Conservation (phyloP, 2,888 invertebrate genomes). For the Lepidochrysops patricia region DNA sequence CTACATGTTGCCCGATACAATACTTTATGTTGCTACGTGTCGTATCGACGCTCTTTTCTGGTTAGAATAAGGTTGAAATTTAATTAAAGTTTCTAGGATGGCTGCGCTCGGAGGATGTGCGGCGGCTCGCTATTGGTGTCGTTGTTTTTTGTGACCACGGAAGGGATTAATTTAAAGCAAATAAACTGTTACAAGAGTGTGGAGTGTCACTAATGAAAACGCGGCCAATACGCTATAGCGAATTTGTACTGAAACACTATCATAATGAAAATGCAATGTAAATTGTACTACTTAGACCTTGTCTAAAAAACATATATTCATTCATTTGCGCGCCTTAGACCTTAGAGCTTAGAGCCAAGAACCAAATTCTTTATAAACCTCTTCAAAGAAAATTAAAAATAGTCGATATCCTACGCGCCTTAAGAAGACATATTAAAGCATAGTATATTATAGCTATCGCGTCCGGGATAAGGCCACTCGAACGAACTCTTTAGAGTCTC, state of each 20-base stretch:
- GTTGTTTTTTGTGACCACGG: constrained; percentile 58
- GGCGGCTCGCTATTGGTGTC: constrained; percentile 41
- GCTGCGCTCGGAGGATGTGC: not conserved
- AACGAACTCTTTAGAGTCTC: too few relatives aligned
- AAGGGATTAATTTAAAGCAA: constrained; percentile 68
- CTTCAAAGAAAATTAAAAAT: too few relatives aligned
- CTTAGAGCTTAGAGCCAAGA: too few relatives aligned
- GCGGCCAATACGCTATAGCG: not conserved
- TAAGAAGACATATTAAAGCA: too few relatives aligned
- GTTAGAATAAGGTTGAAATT: constrained; percentile 15
- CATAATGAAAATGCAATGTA: not conserved
- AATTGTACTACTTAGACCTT: too few relatives aligned
- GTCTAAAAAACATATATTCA: too few relatives aligned
- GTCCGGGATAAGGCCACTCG: too few relatives aligned
- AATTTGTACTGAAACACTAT: not conserved
- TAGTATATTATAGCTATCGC: too few relatives aligned
- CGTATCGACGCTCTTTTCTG: constrained; percentile 13
- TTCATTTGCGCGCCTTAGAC: too few relatives aligned
- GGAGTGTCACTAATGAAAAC: constrained; percentile 17
- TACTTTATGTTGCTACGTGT: constrained; percentile 7
- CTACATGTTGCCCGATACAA: constrained; percentile 20
- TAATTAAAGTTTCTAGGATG: not conserved
- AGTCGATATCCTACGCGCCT: too few relatives aligned
- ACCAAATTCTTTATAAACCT: too few relatives aligned
- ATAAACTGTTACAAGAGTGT: constrained; percentile 36